These are phyloP conservation scores for Glaucopsyche alexis DNA, from an alignment of 2,888 invertebrate species.

Conservation along the genomic window DNA sequence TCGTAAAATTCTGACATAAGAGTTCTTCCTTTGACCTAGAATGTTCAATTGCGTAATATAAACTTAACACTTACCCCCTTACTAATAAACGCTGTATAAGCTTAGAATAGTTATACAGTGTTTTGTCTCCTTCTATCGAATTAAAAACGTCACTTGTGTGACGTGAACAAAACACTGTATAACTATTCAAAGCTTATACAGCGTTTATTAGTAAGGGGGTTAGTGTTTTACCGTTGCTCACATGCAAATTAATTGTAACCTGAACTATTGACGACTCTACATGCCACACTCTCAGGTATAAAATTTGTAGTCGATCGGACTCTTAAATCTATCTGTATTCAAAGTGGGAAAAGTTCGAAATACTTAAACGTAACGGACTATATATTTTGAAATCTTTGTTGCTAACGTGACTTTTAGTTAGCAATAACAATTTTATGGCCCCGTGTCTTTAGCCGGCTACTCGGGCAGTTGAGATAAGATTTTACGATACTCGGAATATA, in stretches of 20 bases:
- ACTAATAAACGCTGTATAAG: too few relatives aligned
- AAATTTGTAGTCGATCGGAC: background rate
- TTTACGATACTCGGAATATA: conserved; percentile 22
- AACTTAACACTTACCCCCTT: too few relatives aligned
- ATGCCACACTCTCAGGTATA: background rate
- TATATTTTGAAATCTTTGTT: conserved; percentile 27
- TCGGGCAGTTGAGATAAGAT: conserved; percentile 19
- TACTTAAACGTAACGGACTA: conserved; percentile 2
- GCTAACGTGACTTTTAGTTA: conserved; percentile 28
- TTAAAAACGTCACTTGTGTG: too few relatives aligned
- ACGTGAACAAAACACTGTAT: too few relatives aligned
- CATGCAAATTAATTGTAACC: conserved; percentile 17
- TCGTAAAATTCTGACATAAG: too few relatives aligned
- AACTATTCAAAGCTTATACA: too few relatives aligned
- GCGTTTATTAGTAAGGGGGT: background rate
- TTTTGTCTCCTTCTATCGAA: too few relatives aligned
- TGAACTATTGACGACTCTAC: background rate
- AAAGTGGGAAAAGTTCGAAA: background rate
- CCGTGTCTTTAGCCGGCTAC: conserved; percentile 19
- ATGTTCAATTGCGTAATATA: too few relatives aligned
- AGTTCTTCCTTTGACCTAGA: too few relatives aligned
- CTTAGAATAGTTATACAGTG: too few relatives aligned
- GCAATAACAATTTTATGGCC: conserved; percentile 23
- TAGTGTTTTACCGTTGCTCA: background rate
- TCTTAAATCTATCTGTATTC: background rate